These are phyloP conservation scores for Parnassius smintheus DNA, from an alignment of 2,888 invertebrate species.

Conservation along the genomic window DNA sequence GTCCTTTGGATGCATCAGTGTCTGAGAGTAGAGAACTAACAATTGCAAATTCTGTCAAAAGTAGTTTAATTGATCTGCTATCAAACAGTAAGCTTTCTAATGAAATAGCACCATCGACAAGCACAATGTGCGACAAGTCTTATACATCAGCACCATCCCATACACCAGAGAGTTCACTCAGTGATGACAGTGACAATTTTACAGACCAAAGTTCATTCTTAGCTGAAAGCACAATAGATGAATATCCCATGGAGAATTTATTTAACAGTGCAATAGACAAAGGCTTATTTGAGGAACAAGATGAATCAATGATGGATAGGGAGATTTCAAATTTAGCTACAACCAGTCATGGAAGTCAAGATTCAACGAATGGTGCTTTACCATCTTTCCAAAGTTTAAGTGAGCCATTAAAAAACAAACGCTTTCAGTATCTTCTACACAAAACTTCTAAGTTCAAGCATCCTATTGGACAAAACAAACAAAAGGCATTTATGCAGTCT, in stretches of 20 bases:
- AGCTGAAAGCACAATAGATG: slow-evolving; percentile 73
- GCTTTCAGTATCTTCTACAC: slow-evolving; percentile 75
- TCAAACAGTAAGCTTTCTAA: slow-evolving; percentile 59
- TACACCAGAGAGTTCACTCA: slow-evolving; percentile 68
- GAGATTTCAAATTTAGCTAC: slow-evolving; percentile 76
- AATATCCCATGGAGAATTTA: slow-evolving; percentile 76
- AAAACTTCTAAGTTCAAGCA: slow-evolving; percentile 78
- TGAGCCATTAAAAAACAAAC: slow-evolving; percentile 74
- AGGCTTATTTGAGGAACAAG: slow-evolving; percentile 72
- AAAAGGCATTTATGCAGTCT: slow-evolving; percentile 77
- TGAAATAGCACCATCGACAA: slow-evolving; percentile 61
- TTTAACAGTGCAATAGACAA: slow-evolving; percentile 76
- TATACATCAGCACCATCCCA: slow-evolving; percentile 55
- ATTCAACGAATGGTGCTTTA: slow-evolving; percentile 58
- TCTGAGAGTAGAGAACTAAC: slow-evolving; percentile 53
- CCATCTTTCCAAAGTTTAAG: slow-evolving; percentile 73
- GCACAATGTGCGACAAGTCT: slow-evolving; percentile 56
- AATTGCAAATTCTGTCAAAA: slow-evolving; percentile 64
- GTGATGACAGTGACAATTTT: slow-evolving; percentile 73
- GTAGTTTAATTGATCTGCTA: slow-evolving; percentile 70
- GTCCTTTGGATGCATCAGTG: slow-evolving; percentile 65
- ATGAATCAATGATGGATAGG: slow-evolving; percentile 74
- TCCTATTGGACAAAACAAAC: slow-evolving; percentile 74
- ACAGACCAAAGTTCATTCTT: slow-evolving; percentile 75
- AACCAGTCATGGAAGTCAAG: slow-evolving; percentile 69